Evolutionary conservation across 2,888 invertebrate species (phyloP).

Genomic region (Ornithoptera alexandrae): DNA sequence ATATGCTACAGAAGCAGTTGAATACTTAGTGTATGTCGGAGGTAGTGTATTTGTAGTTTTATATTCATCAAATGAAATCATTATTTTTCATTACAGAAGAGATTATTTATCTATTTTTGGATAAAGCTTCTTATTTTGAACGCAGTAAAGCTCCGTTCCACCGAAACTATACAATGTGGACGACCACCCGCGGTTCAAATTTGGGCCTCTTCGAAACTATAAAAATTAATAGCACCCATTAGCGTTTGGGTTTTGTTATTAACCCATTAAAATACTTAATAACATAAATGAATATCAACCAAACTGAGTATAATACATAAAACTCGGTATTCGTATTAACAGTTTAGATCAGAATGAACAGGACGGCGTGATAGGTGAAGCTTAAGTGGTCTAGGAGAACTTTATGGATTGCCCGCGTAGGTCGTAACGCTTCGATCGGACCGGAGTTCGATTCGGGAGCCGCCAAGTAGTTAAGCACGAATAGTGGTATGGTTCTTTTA

Average conservation of each 20-base stretch:
- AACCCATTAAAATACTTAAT: constrained; percentile 58
- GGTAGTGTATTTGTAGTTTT: too few species aligned
- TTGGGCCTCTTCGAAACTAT: constrained; percentile 54
- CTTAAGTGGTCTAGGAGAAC: not conserved
- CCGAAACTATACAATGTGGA: constrained; percentile 19
- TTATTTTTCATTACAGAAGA: too few species aligned
- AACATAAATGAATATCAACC: constrained; percentile 55
- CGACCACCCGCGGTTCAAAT: constrained; percentile 61
- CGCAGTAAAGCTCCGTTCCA: constrained; percentile 9
- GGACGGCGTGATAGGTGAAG: constrained; percentile 5
- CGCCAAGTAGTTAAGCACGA: too few species aligned
- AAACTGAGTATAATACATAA: constrained; percentile 45
- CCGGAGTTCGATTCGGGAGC: too few species aligned
- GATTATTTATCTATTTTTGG: too few species aligned
- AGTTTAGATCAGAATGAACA: constrained; percentile 11
- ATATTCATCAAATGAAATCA: too few species aligned
- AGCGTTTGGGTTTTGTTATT: constrained; percentile 52
- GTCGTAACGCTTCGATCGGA: too few species aligned
- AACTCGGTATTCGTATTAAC: constrained; percentile 43
- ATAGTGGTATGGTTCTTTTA: too few species aligned
- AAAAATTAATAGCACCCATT: constrained; percentile 64
- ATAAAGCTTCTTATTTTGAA: not conserved
- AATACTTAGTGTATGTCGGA: too few species aligned
- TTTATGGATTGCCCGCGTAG: too few species aligned
- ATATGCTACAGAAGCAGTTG: too few species aligned